These are phyloP conservation scores for Rhabdomys pumilio DNA, from an alignment of 2,797 vertebrate species.

Conservation along the genomic window DNA sequence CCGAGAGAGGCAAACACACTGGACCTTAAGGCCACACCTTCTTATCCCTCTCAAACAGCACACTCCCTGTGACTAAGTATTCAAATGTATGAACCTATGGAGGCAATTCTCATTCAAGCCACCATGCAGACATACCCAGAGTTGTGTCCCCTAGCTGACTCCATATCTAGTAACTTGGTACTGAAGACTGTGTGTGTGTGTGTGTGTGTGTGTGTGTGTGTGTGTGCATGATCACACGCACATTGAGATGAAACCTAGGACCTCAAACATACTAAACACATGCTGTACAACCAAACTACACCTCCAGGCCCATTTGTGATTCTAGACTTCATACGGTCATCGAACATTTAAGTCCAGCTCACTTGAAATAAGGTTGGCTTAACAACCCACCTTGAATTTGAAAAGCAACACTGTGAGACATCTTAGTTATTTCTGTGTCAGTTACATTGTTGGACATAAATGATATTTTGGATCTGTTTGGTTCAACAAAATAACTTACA, in stretches of 20 bases:
- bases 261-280: background rate
- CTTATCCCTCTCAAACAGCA: background rate
- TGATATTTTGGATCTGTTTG: constrained; percentile 39
- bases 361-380: background rate
- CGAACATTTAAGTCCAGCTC: background rate
- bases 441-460: background rate
- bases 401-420: constrained; percentile 19
- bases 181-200: background rate
- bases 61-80: background rate
- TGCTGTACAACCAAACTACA: background rate
- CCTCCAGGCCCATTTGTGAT: background rate
- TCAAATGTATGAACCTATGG: background rate
- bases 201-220: too few relatives aligned
- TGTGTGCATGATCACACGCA: background rate
- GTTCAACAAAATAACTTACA: constrained; percentile 12
- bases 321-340: background rate
- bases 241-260: background rate
- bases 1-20: background rate
- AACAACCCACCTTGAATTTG: background rate
- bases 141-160: background rate
- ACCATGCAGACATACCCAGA: background rate
- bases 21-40: background rate
- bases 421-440: background rate
- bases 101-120: background rate
- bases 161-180: background rate